Evolutionary conservation across 2,888 invertebrate species (phyloP), one percentile per base, ranked within the genome.

Genomic region (Chrysolina americana): DNA sequence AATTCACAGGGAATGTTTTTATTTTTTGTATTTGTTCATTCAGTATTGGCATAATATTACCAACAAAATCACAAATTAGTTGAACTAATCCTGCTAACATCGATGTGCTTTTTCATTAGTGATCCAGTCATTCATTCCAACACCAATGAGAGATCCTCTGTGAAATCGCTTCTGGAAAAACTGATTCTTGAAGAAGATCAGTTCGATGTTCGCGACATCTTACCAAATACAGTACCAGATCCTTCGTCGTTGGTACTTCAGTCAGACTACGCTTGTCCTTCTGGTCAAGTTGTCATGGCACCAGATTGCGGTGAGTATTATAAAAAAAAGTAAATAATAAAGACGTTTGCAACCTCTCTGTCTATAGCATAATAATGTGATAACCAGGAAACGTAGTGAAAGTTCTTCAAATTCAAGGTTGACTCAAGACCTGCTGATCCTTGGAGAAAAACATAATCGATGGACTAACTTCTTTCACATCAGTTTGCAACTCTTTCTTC

Each of bases 191-290:
- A 98, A 89, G 95, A 97, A 87, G 96, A 96, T 89, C 96, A 97
- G 87, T 96, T 98, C 86, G 97, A 97, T 84, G 97, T 98, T 4
- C 92, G 95, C 83, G 96, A 95, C 85, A 97, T 97, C 83, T 89
- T 98, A 69, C 98, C 98, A 17, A 98, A 98, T 85, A 98, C 98
- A 0, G 94, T 96, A 0, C 97, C 98, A 0, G 98, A 98, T 88
- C 96, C 98, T 73, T 95, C 96, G 11, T 96, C 97, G 2, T 89
- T 98, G 74, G 89, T 92, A 28, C 89, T 98, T n/a, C 92, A 94
- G 77, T 97, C 97, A 0, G 96, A 97, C 86, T 98, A 97, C 84
- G 95, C 96, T 69, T 99, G 98, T 85, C 96, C 96, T 0, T 91
- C 93, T 81, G 98, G 98, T 70, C 96, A 98, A 89, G 98, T 98